Percentiles rank a stretch among this genome's conserved stretches.
Evolutionary conservation across 1,140 invertebrate species (phyloP).

Genomic region (Nymphalis io): DNA sequence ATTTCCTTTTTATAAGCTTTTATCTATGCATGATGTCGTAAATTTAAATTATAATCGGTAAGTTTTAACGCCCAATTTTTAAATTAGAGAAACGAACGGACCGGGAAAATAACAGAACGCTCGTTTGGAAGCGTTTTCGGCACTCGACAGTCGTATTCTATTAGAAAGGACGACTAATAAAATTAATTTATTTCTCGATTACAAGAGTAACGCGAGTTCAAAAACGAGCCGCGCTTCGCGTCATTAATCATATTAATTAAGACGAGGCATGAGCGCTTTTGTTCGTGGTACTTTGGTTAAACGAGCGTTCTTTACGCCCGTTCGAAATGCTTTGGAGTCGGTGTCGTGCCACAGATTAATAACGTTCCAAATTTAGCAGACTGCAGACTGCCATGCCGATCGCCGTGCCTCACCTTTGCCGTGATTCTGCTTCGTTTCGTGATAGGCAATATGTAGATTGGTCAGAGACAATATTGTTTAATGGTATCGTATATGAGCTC

Average conservation of each 20-base stretch:
- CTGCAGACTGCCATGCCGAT: neutral
- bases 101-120: constrained; percentile 53
- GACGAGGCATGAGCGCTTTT: constrained; percentile 72
- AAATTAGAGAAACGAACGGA: constrained; percentile 71
- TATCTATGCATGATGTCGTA: constrained; percentile 66
- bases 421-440: constrained; percentile 36
- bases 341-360: constrained; percentile 51
- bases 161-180: constrained; percentile 77
- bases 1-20: constrained; percentile 61
- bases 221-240: constrained; percentile 66
- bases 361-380: constrained; percentile 41
- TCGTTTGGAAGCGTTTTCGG: constrained; percentile 53
- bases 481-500: constrained; percentile 46
- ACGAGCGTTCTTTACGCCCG: constrained; percentile 56
- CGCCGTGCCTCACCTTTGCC: constrained; percentile 4
- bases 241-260: constrained; percentile 81
- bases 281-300: constrained; percentile 68
- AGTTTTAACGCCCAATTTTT: constrained; percentile 75
- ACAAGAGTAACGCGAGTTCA: constrained; percentile 70
- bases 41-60: constrained; percentile 75
- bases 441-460: constrained; percentile 46
- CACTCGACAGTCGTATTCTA: constrained; percentile 66
- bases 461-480: constrained; percentile 66
- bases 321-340: constrained; percentile 33
- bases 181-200: constrained; percentile 80